phyloP scores from a whole-genome alignment of 2,113 vertebrate species.

The Anser cygnoides region DNA sequence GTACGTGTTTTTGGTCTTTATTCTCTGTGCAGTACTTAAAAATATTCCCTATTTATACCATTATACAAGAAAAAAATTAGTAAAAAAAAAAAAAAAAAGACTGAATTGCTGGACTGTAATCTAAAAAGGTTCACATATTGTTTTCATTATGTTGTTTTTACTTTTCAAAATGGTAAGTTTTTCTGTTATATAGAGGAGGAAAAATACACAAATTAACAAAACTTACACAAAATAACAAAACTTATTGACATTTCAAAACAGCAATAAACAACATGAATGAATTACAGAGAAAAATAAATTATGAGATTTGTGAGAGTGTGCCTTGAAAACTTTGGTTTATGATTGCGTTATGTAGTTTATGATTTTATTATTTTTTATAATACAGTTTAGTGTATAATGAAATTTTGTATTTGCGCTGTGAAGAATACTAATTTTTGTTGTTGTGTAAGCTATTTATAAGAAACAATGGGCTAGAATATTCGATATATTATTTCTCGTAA shows the following conservation, averaged over 20 bases:
- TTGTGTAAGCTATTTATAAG: neutral
- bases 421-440: neutral
- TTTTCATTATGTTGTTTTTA: neutral
- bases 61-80: neutral
- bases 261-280: neutral
- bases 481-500: neutral
- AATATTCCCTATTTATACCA: accelerated
- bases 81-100: neutral
- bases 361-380: neutral
- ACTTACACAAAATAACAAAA: neutral
- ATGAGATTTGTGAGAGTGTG: neutral
- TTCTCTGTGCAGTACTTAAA: accelerated
- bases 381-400: neutral
- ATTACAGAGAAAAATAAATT: neutral
- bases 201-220: neutral
- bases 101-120: neutral
- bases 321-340: neutral
- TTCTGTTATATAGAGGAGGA: neutral
- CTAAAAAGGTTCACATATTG: neutral
- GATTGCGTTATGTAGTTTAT: neutral
- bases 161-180: neutral
- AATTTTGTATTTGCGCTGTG: neutral
- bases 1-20: accelerated
- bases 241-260: neutral
- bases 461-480: neutral